Evolutionary conservation across 2,797 vertebrate species (phyloP).

Genomic region (Rhinatrema bivittatum): DNA sequence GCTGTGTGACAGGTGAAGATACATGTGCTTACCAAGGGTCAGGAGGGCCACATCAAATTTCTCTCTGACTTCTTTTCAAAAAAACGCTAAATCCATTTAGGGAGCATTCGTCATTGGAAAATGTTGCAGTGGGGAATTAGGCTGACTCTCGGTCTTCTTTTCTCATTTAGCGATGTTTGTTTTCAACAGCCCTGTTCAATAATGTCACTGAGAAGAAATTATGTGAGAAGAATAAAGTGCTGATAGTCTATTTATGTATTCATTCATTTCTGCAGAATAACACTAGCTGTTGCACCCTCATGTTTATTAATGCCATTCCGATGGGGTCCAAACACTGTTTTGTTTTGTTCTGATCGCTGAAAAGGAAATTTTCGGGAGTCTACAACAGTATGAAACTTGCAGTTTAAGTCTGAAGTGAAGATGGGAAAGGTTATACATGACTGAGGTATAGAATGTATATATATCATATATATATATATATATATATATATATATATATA

Average conservation of each 20-base stretch:
- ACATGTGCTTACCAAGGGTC: conserved; percentile 68
- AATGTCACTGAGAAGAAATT: conserved; percentile 64
- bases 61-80: conserved; percentile 69
- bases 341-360: too few relatives aligned
- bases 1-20: conserved; percentile 77
- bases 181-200: conserved; percentile 69
- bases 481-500: too few relatives aligned
- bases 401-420: too few relatives aligned
- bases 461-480: too few relatives aligned
- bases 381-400: too few relatives aligned
- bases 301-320: conserved; percentile 54
- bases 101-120: conserved; percentile 64
- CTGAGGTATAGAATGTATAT: too few relatives aligned
- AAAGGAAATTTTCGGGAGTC: too few relatives aligned
- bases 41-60: conserved; percentile 71
- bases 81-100: conserved; percentile 71
- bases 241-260: conserved; percentile 63
- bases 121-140: conserved; percentile 60
- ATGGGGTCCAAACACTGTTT: too few relatives aligned
- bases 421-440: too few relatives aligned
- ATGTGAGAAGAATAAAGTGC: conserved; percentile 70
- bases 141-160: conserved; percentile 51
- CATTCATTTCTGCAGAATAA: conserved; percentile 61
- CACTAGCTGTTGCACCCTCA: conserved; percentile 51
- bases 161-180: conserved; percentile 71